These are phyloP conservation scores for Phoxinus phoxinus DNA, from an alignment of 2,113 vertebrate species.

Conservation along the genomic window DNA sequence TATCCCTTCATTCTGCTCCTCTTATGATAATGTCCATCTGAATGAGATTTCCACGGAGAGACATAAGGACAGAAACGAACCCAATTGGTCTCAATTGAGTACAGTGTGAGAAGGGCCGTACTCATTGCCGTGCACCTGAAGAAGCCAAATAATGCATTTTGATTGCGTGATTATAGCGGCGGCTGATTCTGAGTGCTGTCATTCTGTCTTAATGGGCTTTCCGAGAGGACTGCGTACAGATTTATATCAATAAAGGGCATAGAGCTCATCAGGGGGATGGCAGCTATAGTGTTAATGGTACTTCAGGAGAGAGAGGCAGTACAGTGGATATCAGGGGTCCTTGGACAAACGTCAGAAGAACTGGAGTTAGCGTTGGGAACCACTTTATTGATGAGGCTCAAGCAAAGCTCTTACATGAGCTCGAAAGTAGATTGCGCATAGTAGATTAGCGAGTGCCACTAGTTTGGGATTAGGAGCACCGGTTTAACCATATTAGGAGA, in stretches of 20 bases:
- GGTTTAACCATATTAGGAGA: conserved; percentile 24
- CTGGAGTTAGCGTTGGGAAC: neutral
- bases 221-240: conserved; percentile 61
- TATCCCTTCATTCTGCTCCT: conserved; percentile 53
- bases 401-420: conserved; percentile 7
- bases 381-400: neutral
- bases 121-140: conserved; percentile 66
- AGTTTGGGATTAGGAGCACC: conserved; percentile 32
- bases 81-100: conserved; percentile 67
- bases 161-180: conserved; percentile 72
- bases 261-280: conserved; percentile 24
- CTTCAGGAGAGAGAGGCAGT: conserved; percentile 14
- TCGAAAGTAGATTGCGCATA: conserved; percentile 10
- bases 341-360: neutral
- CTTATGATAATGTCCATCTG: conserved; percentile 45
- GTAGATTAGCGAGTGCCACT: conserved; percentile 49
- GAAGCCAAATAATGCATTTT: conserved; percentile 72
- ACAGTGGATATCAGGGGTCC: neutral
- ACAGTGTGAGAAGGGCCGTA: conserved; percentile 57
- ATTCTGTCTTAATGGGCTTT: conserved; percentile 66
- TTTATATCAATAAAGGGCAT: conserved; percentile 58
- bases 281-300: conserved; percentile 41
- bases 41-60: conserved; percentile 59
- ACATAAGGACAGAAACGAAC: conserved; percentile 52
- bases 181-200: conserved; percentile 61